A percentile compares a stretch with the other conserved stretches of the same genome.
phyloP scores from a whole-genome alignment of 1,140 invertebrate species.

The Drosophila neocordata region DNA sequence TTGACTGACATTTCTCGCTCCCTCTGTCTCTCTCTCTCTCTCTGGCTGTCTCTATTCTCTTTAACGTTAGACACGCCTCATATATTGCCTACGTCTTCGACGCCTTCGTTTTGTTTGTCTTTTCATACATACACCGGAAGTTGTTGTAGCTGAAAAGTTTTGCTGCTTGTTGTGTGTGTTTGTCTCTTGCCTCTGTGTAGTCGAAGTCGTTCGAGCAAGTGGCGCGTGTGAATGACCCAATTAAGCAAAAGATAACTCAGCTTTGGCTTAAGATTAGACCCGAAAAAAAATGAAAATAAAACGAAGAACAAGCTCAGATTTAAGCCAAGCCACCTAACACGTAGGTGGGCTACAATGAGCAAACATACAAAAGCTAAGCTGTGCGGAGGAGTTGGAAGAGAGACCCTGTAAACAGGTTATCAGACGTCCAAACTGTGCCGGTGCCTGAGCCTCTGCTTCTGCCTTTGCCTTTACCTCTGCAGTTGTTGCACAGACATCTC shows the following conservation, averaged over 20 bases:
- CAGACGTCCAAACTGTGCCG: not conserved
- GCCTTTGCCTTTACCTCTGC: too few species aligned
- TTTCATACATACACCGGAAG: conserved; percentile 44
- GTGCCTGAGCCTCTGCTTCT: too few species aligned
- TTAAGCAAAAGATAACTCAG: conserved; percentile 64
- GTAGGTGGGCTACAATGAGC: conserved; percentile 1
- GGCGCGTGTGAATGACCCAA: conserved; percentile 78
- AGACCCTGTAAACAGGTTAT: conserved; percentile 21
- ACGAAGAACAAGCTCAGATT: conserved; percentile 3
- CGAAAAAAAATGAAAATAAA: conserved; percentile 24
- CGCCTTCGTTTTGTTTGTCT: conserved; percentile 37
- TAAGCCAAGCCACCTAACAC: not conserved
- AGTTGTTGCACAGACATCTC: conserved; percentile 41
- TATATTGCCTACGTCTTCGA: conserved; percentile 35
- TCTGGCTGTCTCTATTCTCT: conserved; percentile 2
- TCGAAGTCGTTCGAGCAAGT: conserved; percentile 41
- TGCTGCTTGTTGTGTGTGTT: conserved; percentile 16
- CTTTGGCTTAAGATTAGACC: conserved; percentile 54
- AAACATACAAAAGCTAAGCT: conserved; percentile 19
- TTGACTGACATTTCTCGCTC: conserved; percentile 6
- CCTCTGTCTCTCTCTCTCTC: conserved; percentile 13
- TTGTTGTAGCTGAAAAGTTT: conserved; percentile 48
- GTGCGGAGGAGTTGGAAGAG: conserved; percentile 1
- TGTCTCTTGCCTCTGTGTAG: conserved; percentile 22
- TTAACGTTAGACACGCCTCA: conserved; percentile 13